Percentiles rank a stretch among this genome's conserved stretches.
Conservation (phyloP, 2,797 vertebrate genomes). For the Ctenosaura bakeri region DNA sequence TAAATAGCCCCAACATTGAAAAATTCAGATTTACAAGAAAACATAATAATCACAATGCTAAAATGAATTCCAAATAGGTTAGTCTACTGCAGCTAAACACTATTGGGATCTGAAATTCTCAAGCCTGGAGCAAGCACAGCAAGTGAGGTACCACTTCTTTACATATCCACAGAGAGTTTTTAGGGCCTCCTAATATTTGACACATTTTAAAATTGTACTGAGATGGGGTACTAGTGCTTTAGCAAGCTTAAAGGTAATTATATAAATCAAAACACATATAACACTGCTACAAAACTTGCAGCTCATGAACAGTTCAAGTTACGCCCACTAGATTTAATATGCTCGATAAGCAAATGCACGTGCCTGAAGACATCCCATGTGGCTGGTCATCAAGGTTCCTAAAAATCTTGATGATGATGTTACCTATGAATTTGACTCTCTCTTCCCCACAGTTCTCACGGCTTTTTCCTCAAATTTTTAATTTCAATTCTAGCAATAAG, state of each 20-base stretch:
- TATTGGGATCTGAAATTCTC: slow-evolving; percentile 64
- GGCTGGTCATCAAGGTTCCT: neutral
- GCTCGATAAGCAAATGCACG: slow-evolving; percentile 44
- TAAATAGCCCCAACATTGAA: slow-evolving; percentile 76
- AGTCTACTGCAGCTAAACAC: slow-evolving; percentile 60
- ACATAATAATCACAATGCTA: slow-evolving; percentile 64
- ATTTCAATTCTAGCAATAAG: neutral
- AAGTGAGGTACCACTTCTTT: slow-evolving; percentile 54
- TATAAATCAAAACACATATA: slow-evolving; percentile 39
- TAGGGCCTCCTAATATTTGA: slow-evolving; percentile 55
- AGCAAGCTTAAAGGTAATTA: slow-evolving; percentile 26
- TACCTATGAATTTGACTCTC: neutral
- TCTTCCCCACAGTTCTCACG: neutral
- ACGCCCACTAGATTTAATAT: slow-evolving; percentile 53
- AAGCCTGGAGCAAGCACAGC: slow-evolving; percentile 66
- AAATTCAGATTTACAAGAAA: slow-evolving; percentile 58
- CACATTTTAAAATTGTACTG: slow-evolving; percentile 56
- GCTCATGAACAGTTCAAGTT: slow-evolving; percentile 50
- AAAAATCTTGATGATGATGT: neutral
- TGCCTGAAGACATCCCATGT: slow-evolving; percentile 52
- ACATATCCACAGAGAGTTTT: slow-evolving; percentile 71
- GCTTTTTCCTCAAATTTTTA: neutral
- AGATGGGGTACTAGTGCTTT: slow-evolving; percentile 49
- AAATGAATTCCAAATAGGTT: slow-evolving; percentile 58
- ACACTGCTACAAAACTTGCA: slow-evolving; percentile 5